phyloP scores from a whole-genome alignment of 2,113 vertebrate genomes.

The Oceanodroma tethys region DNA sequence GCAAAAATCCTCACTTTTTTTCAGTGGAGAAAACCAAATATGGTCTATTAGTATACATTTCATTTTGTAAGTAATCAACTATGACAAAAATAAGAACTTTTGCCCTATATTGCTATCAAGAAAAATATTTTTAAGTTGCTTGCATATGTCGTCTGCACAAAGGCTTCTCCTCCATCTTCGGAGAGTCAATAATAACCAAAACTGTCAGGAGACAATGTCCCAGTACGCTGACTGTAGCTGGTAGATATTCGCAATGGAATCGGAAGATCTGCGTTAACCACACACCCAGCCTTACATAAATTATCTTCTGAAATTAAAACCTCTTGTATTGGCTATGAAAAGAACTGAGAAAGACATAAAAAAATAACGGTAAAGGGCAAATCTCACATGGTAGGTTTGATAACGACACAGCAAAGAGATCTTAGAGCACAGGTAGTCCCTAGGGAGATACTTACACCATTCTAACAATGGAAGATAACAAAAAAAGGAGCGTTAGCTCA shows the following conservation, averaged over 20 bases:
- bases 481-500: not conserved
- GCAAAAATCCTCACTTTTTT: not conserved
- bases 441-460: not conserved
- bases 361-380: not conserved
- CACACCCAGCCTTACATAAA: not conserved
- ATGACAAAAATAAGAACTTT: not conserved
- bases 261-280: not conserved
- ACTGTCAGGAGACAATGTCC: not conserved
- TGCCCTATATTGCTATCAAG: not conserved
- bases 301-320: not conserved
- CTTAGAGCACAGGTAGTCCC: not conserved
- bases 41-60: not conserved
- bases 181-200: not conserved
- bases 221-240: not conserved
- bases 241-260: not conserved
- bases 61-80: not conserved
- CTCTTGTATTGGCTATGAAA: not conserved
- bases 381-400: not conserved
- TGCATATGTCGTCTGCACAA: not conserved
- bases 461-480: not conserved
- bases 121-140: not conserved
- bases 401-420: not conserved
- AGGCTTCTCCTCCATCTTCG: not conserved
- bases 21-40: not conserved
- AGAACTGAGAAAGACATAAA: not conserved